Conservation (phyloP, 2,113 vertebrate species). For the Menidia beryllina region DNA sequence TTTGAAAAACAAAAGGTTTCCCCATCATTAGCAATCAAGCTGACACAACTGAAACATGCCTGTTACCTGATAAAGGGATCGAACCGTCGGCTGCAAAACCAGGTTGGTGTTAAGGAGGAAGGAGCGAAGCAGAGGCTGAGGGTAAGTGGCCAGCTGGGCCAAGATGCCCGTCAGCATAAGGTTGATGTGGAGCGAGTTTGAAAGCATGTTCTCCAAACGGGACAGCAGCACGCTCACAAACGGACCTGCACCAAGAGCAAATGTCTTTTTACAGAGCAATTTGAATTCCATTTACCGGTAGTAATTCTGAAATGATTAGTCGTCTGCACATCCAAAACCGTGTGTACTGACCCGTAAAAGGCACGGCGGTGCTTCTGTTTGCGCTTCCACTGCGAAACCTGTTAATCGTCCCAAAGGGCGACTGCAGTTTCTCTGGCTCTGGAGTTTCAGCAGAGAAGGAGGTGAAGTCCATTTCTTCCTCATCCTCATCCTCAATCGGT, state of each 20-base stretch:
- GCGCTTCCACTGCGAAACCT: conserved; percentile 67
- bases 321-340: too few species aligned
- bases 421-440: conserved; percentile 79
- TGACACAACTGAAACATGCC: background rate
- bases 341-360: conserved; percentile 91
- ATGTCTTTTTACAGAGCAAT: too few species aligned
- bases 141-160: conserved; percentile 93
- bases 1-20: background rate
- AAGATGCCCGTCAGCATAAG: conserved; percentile 94
- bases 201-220: conserved; percentile 96
- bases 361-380: conserved; percentile 77
- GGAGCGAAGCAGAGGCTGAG: conserved; percentile 95
- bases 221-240: conserved; percentile 96
- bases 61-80: conserved; percentile 95
- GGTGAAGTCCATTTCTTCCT: conserved; percentile 85
- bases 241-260: conserved; percentile 82
- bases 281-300: background rate
- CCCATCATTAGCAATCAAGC: too few species aligned
- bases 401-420: conserved; percentile 80
- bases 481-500: conserved; percentile 74
- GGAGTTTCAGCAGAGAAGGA: conserved; percentile 86
- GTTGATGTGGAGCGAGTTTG: conserved; percentile 94
- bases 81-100: conserved; percentile 96
- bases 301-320: background rate
- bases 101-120: conserved; percentile 97